A percentile compares a stretch with the other conserved stretches of the same genome.
These are phyloP conservation scores for Chelon labrosus DNA, from an alignment of 2,797 vertebrate species.

Conservation along the genomic window DNA sequence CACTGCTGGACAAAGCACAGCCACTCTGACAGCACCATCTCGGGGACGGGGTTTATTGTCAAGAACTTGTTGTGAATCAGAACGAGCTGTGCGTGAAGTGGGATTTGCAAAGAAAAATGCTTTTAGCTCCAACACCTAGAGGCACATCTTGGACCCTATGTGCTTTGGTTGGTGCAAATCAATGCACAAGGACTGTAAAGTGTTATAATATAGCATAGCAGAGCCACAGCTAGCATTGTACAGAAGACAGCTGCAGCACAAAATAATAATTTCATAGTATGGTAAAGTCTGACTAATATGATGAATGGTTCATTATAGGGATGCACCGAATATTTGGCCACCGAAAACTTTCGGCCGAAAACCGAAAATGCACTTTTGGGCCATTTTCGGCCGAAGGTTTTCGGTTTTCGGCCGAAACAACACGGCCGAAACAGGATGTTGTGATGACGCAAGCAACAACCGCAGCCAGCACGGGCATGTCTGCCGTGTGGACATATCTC, in stretches of 20 bases:
- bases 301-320: no score
- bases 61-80: conserved; percentile 7
- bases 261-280: not conserved
- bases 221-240: not conserved
- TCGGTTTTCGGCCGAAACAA: no score
- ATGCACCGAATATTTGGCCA: no score
- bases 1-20: conserved; percentile 21
- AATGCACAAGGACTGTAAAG: not conserved
- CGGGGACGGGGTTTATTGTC: not conserved
- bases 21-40: not conserved
- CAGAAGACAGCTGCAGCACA: not conserved
- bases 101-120: conserved; percentile 6
- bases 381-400: no score
- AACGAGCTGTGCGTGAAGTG: not conserved
- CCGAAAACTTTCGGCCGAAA: no score
- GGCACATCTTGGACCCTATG: not conserved
- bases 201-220: not conserved
- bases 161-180: not conserved
- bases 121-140: not conserved
- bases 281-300: not conserved
- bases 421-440: no score
- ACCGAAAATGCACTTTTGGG: no score
- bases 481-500: no score
- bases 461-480: no score
- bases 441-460: no score